A percentile compares a stretch with the other conserved stretches of the same genome.
Evolutionary conservation across 2,888 invertebrate genomes (phyloP).

Genomic region (Tenthredo mesomela): DNA sequence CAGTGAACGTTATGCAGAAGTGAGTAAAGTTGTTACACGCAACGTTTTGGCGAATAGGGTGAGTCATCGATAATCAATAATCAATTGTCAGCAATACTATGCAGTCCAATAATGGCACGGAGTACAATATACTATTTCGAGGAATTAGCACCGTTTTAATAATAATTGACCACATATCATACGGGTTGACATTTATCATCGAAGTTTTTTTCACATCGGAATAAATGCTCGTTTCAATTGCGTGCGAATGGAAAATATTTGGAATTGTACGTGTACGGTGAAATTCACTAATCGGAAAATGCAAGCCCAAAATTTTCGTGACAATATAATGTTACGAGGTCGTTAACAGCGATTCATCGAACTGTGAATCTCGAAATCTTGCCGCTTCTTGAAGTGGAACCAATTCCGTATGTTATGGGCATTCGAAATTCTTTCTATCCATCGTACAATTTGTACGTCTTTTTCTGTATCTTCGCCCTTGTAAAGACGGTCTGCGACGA

Average conservation of each 20-base stretch:
- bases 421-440: not conserved
- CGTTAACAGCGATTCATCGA: slow-evolving; percentile 7
- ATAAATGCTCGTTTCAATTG: not conserved
- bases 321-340: not conserved
- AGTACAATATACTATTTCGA: not conserved
- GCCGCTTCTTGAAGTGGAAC: not conserved
- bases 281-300: not conserved
- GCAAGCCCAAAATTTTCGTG: not conserved
- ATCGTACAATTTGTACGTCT: not conserved
- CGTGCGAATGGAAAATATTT: not conserved
- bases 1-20: not conserved
- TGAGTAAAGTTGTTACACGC: not conserved
- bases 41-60: slow-evolving; percentile 10
- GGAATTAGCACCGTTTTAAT: not conserved
- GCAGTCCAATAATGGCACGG: not conserved
- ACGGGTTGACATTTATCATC: not conserved
- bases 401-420: not conserved
- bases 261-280: not conserved
- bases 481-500: not conserved
- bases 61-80: slow-evolving; percentile 37
- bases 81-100: slow-evolving; percentile 14
- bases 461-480: not conserved
- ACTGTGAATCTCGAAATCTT: not conserved
- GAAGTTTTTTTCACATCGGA: not conserved
- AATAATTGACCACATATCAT: slow-evolving; percentile 2